Evolutionary conservation across 2,113 vertebrate genomes (phyloP).

Genomic region (Riparia riparia): DNA sequence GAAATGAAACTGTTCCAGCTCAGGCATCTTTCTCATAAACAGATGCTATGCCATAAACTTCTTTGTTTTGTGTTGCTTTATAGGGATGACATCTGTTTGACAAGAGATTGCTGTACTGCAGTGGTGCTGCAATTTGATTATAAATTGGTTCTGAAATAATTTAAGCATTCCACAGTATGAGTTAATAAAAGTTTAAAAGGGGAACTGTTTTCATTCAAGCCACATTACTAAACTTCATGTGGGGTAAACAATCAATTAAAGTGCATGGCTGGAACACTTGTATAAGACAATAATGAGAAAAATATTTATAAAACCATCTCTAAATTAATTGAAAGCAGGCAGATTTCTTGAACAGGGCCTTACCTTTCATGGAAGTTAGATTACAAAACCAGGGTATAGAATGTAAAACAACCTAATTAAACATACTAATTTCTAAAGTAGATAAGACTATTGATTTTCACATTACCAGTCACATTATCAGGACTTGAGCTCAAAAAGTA

Average conservation of each 20-base stretch:
- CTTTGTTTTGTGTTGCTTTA: conserved; percentile 72
- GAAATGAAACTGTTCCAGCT: conserved; percentile 70
- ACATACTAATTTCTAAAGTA: neutral
- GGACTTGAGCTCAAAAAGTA: neutral
- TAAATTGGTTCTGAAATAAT: conserved; percentile 74
- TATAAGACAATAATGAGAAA: neutral
- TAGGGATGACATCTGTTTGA: conserved; percentile 79
- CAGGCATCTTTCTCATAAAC: conserved; percentile 71
- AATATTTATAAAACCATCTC: neutral
- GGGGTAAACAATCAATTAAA: conserved; percentile 55
- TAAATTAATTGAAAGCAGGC: neutral
- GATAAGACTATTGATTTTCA: neutral
- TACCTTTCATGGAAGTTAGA: neutral
- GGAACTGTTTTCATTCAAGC: conserved; percentile 66
- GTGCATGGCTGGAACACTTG: neutral
- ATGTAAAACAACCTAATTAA: neutral
- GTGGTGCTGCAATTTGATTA: conserved; percentile 73
- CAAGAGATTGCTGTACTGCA: conserved; percentile 74
- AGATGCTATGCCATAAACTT: conserved; percentile 80
- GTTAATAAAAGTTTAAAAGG: conserved; percentile 77
- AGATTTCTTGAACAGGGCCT: neutral
- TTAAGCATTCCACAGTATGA: conserved; percentile 69
- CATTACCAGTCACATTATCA: neutral
- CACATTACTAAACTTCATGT: conserved; percentile 53
- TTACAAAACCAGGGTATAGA: neutral